Evolutionary conservation across 2,888 invertebrate species (phyloP).

Genomic region (Campopleginae sp.): DNA sequence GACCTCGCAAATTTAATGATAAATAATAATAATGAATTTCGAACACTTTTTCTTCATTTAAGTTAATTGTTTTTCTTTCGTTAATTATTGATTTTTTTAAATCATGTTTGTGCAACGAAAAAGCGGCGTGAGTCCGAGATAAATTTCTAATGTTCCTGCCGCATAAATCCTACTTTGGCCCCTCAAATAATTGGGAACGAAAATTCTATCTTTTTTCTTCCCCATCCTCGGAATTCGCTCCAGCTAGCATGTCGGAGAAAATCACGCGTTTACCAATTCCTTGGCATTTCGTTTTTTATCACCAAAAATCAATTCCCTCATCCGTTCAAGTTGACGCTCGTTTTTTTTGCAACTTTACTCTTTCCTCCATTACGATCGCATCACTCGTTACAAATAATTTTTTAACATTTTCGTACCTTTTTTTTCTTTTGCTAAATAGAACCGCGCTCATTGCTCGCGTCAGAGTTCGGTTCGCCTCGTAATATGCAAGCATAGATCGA

Average conservation of each 20-base stretch:
- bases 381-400: constrained; percentile 27
- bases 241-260: not conserved
- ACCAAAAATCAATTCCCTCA: constrained; percentile 23
- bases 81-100: constrained; percentile 57
- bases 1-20: constrained; percentile 63
- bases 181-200: constrained; percentile 26
- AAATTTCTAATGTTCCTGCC: constrained; percentile 60
- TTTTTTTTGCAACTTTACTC: constrained; percentile 41
- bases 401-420: constrained; percentile 37
- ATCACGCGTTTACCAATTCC: not conserved
- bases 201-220: constrained; percentile 37
- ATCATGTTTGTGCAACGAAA: constrained; percentile 41
- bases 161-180: constrained; percentile 38
- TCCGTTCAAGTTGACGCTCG: constrained; percentile 61
- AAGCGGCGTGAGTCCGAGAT: constrained; percentile 43
- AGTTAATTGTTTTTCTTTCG: constrained; percentile 25
- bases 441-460: constrained; percentile 34
- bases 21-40: constrained; percentile 19
- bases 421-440: constrained; percentile 44
- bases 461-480: constrained; percentile 32
- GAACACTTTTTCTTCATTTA: constrained; percentile 37
- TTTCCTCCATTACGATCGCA: constrained; percentile 23
- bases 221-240: constrained; percentile 14
- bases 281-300: not conserved
- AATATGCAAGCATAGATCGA: constrained; percentile 24